These are phyloP conservation scores for Onychomys leucogaster DNA, from an alignment of 2,797 vertebrate species.

Conservation along the genomic window DNA sequence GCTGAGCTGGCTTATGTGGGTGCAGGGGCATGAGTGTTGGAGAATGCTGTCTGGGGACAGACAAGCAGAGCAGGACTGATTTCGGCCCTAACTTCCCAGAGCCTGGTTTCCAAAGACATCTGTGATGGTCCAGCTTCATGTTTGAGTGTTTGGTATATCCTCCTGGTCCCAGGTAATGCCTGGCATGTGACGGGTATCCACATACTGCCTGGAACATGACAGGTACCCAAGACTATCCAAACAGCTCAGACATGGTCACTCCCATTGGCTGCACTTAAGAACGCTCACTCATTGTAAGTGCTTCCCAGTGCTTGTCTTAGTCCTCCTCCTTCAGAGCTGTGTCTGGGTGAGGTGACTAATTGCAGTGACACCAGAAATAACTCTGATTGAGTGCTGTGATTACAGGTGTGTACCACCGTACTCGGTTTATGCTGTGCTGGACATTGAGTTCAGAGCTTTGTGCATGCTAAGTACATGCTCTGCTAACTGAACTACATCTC, in stretches of 20 bases:
- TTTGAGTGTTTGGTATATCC: background rate
- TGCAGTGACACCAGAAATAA: background rate
- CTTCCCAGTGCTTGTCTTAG: background rate
- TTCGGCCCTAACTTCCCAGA: too few relatives aligned
- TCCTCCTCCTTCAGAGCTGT: background rate
- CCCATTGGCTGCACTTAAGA: too few relatives aligned
- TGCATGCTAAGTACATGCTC: background rate
- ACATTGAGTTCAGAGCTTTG: too few relatives aligned
- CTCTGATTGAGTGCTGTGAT: background rate
- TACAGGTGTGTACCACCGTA: background rate
- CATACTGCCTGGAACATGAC: background rate
- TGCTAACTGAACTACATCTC: background rate
- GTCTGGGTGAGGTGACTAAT: accelerated
- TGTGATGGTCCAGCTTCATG: background rate
- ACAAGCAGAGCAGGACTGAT: background rate
- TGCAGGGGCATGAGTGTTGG: accelerated
- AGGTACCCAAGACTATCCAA: background rate
- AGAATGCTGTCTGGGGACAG: background rate
- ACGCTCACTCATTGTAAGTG: accelerated
- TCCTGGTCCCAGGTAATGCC: background rate
- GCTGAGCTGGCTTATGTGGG: background rate
- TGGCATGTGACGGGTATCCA: background rate
- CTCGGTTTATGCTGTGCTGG: background rate
- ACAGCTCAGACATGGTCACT: background rate
- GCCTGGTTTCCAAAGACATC: background rate